These are phyloP conservation scores for Emmelina monodactyla DNA, from an alignment of 2,888 invertebrate species.

Conservation along the genomic window DNA sequence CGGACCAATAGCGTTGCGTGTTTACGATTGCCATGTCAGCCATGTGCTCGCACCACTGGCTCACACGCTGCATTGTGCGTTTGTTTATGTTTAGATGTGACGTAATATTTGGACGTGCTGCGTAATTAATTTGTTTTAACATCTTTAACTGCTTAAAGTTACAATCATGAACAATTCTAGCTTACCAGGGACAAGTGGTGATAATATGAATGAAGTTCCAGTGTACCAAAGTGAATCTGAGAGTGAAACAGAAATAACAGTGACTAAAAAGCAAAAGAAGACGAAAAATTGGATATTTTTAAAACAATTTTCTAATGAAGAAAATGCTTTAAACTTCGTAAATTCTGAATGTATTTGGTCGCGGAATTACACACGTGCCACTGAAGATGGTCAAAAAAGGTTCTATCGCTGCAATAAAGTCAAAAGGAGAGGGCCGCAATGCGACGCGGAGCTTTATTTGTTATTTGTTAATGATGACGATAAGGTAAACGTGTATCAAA, in stretches of 20 bases:
- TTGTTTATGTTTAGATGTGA: slow-evolving; percentile 10
- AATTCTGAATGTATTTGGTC: neutral
- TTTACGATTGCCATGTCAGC: slow-evolving; percentile 10
- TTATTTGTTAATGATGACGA: neutral
- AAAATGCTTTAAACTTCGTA: neutral
- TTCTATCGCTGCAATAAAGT: slow-evolving; percentile 6
- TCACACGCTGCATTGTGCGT: slow-evolving; percentile 12
- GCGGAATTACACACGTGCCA: slow-evolving; percentile 7
- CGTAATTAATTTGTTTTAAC: too few species aligned
- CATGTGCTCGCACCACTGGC: slow-evolving; percentile 8
- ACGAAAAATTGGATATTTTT: neutral
- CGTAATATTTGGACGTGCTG: too few species aligned
- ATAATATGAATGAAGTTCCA: too few species aligned
- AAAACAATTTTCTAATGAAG: neutral
- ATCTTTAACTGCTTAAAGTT: too few species aligned
- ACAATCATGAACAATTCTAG: too few species aligned
- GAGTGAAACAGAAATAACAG: neutral
- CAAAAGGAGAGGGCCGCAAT: slow-evolving; percentile 12
- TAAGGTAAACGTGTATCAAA: slow-evolving; percentile 3
- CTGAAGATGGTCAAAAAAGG: slow-evolving; percentile 4
- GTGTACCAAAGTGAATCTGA: too few species aligned
- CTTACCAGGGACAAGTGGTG: too few species aligned
- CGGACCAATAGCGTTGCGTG: slow-evolving; percentile 13
- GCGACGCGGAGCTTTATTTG: slow-evolving; percentile 8
- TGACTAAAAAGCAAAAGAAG: neutral